Evolutionary conservation across 2,888 invertebrate genomes (phyloP).

Genomic region (Machimus atricapillus): DNA sequence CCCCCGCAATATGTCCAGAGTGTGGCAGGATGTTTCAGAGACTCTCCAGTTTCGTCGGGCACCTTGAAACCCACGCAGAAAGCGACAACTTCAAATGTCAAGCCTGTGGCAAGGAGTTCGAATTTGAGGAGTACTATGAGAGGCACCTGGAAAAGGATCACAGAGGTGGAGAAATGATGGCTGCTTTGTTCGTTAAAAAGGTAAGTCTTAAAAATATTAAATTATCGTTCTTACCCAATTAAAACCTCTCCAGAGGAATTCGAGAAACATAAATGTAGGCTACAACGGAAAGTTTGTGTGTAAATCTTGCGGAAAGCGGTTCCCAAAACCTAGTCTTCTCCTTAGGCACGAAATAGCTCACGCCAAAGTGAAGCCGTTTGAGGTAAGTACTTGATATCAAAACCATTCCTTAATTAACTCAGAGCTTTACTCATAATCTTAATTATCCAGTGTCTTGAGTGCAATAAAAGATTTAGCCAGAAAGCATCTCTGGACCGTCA

Average conservation of each 20-base stretch:
- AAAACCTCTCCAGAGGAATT: neutral
- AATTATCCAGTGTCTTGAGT: slow-evolving; percentile 47
- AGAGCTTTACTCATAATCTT: neutral
- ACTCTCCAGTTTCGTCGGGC: slow-evolving; percentile 47
- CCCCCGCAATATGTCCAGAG: slow-evolving; percentile 46
- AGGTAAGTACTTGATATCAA: slow-evolving; percentile 43
- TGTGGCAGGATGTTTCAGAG: slow-evolving; percentile 47
- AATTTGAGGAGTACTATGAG: slow-evolving; percentile 24
- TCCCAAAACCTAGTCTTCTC: slow-evolving; percentile 50
- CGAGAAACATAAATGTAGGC: neutral
- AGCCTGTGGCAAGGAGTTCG: slow-evolving; percentile 35
- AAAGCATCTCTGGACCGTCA: slow-evolving; percentile 52
- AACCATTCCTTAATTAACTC: neutral
- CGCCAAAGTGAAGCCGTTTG: slow-evolving; percentile 49
- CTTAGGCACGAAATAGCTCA: slow-evolving; percentile 52
- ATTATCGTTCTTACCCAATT: neutral
- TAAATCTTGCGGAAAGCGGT: slow-evolving; percentile 50
- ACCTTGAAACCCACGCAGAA: slow-evolving; percentile 46
- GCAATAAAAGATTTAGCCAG: slow-evolving; percentile 50
- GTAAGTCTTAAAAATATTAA: neutral
- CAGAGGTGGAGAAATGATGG: neutral
- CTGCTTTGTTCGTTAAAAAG: neutral
- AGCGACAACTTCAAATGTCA: slow-evolving; percentile 39
- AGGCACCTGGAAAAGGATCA: neutral
- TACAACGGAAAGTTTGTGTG: slow-evolving; percentile 35